Base-by-base conservation (phyloP, 2,888 invertebrate species). In the Nomada fabriciana region DNA sequence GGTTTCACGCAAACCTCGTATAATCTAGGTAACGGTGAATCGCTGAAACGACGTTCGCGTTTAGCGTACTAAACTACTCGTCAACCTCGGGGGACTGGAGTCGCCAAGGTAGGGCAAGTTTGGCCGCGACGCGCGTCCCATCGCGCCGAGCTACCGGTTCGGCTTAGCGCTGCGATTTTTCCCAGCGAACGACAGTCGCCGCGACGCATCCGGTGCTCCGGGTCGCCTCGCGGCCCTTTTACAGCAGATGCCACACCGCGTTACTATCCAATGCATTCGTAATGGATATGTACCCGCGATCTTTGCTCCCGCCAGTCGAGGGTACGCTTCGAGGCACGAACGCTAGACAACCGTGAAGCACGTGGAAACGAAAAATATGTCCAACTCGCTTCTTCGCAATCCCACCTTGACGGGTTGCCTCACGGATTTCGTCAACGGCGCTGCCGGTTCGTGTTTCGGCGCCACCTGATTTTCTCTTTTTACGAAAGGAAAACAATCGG, bases 231-330 rank as follows among this genome's bases (percentile, higher is more conserved):
- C 60, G 80, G 75, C 80, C 77, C 79, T 72, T 74, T 85, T 82
- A 82, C 53, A 76, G 78, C 82, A 87, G 85, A 87, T 86, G 86
- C 88, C 88, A 86, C 80, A 83, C 86, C 81, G 84, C 88, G 86
- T 91, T 91, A 90, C 91, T 91, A 90, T 91, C 91, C 90, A 89
- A 90, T 91, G 89, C 88, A 91, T 91, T 89, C 78, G 88, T 91
- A 91, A 91, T 91, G 88, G 86, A 81, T 87, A 85, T 36, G 36
- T 36, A 7, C 47, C 47, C 47, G 11, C 11, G 47, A 2, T 47
- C 47, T 47, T 47, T 82, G 80, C 83, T 85, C 85, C 72, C 76
- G 80, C 76, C 69, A 47, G 79, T 29, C 65, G 69, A 64, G 74
- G 5, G 29, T 55, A 11, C 20, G 64, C 78, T 85, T 82, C 88